Evolutionary conservation across 1,140 invertebrate genomes (phyloP).

Genomic region (Philopotamus ludificatus): DNA sequence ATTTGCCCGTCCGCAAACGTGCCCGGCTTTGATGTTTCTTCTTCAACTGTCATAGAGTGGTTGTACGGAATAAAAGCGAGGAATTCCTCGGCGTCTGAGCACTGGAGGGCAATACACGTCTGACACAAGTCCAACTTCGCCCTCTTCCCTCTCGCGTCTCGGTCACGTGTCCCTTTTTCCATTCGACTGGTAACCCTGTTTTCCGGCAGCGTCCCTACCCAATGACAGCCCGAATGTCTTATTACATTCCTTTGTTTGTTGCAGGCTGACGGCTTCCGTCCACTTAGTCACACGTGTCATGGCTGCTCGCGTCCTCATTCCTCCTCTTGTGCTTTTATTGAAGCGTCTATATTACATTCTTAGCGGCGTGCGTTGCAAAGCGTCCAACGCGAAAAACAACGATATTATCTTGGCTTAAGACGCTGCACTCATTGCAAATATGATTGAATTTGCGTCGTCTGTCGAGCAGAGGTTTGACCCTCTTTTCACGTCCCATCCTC

Average conservation of each 20-base stretch:
- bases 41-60: not conserved
- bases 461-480: too few species aligned
- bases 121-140: not conserved
- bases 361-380: too few species aligned
- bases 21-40: not conserved
- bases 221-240: slow-evolving; percentile 36
- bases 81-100: not conserved
- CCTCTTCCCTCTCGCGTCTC: not conserved
- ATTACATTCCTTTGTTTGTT: slow-evolving; percentile 32
- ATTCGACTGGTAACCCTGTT: slow-evolving; percentile 5
- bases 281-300: slow-evolving; percentile 26
- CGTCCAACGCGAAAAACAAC: too few species aligned
- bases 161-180: not conserved
- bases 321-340: not conserved
- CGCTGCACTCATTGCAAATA: too few species aligned
- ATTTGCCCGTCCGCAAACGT: too few species aligned
- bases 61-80: not conserved
- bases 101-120: not conserved
- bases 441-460: too few species aligned
- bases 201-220: slow-evolving; percentile 1
- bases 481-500: too few species aligned
- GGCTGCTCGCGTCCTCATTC: not conserved
- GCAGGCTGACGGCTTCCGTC: slow-evolving; percentile 15
- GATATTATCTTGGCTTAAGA: too few species aligned
- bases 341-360: too few species aligned